phyloP scores from a whole-genome alignment of 2,113 vertebrate species.

The Microtus oregoni region DNA sequence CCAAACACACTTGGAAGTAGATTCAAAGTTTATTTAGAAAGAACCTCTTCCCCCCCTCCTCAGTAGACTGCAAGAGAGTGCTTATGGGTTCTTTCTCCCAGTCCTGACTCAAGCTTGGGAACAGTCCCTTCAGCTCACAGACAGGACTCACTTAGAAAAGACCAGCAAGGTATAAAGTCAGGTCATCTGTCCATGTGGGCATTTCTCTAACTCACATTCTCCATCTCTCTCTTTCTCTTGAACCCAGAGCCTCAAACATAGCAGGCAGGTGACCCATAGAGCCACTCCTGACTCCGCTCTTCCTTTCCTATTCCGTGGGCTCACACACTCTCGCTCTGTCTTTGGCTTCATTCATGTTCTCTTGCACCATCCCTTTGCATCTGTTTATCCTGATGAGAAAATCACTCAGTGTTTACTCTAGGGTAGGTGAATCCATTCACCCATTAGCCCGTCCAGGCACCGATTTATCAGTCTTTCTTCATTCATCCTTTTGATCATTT shows the following conservation, averaged over 20 bases:
- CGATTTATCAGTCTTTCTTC: too few relatives aligned
- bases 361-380: background rate
- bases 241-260: background rate
- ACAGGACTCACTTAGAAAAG: background rate
- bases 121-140: background rate
- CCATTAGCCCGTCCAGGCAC: background rate
- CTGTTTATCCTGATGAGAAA: background rate
- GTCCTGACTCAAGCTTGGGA: background rate
- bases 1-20: slow-evolving; percentile 68
- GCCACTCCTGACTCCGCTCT: background rate
- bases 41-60: background rate
- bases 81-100: slow-evolving; percentile 36
- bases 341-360: background rate
- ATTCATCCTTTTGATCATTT: background rate
- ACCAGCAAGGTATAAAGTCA: accelerated
- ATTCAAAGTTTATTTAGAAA: slow-evolving; percentile 78
- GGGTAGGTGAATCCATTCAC: background rate
- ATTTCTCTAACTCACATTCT: background rate
- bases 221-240: background rate
- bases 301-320: background rate
- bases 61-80: slow-evolving; percentile 35
- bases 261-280: background rate
- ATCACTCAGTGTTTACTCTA: background rate
- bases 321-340: background rate
- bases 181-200: background rate